Evolutionary conservation across 2,888 invertebrate genomes (phyloP).

Genomic region (Tipula vernalis): DNA sequence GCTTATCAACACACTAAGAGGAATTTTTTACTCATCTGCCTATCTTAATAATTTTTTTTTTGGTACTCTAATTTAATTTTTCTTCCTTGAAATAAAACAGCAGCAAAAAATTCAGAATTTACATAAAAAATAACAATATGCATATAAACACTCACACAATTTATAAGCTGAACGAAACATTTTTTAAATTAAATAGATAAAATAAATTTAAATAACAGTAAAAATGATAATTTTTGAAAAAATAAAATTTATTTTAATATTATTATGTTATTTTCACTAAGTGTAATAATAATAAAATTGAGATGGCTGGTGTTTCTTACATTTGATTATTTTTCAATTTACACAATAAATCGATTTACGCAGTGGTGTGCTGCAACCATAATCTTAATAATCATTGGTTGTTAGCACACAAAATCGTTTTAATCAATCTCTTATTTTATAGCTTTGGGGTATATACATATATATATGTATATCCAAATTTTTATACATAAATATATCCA

Average conservation of each 20-base stretch:
- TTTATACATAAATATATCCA: too few species aligned
- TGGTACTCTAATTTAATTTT: not conserved
- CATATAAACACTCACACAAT: not conserved
- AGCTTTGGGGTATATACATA: too few species aligned
- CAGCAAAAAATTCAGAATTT: not conserved
- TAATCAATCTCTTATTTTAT: too few species aligned
- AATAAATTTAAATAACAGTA: not conserved
- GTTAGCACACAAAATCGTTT: too few species aligned
- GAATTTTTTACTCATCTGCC: not conserved
- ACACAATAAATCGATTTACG: not conserved
- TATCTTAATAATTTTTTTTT: not conserved
- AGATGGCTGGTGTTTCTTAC: not conserved
- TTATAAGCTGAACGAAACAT: not conserved
- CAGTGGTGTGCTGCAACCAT: not conserved
- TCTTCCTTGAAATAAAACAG: not conserved
- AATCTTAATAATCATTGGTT: too few species aligned
- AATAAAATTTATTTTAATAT: not conserved
- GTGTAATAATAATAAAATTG: not conserved
- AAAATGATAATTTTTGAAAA: not conserved
- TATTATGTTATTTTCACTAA: not conserved
- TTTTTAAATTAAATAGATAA: not conserved
- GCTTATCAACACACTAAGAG: not conserved
- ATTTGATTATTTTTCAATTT: not conserved
- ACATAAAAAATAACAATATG: not conserved
- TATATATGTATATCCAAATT: too few species aligned